These are phyloP conservation scores for Sthenelais limicola DNA, from an alignment of 2,888 invertebrate species.

Conservation along the genomic window DNA sequence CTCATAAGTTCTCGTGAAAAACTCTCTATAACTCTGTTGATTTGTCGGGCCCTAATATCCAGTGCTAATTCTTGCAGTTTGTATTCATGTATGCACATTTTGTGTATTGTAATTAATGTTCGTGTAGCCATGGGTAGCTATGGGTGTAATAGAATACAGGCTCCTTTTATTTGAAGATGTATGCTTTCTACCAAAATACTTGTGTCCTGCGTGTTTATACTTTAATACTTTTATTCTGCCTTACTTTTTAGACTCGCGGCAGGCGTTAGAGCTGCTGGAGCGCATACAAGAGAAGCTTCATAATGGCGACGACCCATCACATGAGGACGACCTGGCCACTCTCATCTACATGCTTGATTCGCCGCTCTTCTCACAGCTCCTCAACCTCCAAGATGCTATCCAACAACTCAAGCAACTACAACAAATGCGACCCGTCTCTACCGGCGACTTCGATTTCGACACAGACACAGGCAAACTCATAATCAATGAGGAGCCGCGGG, in stretches of 20 bases:
- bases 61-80: no score
- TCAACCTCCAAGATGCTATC: constrained; percentile 92
- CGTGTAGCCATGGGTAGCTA: no score
- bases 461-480: constrained; percentile 82
- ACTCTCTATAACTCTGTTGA: no score
- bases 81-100: no score
- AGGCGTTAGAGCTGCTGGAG: constrained; percentile 89
- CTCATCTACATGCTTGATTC: constrained; percentile 87
- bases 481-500: constrained; percentile 70
- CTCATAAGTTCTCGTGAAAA: no score
- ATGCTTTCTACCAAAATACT: neutral
- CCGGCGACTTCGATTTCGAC: constrained; percentile 88
- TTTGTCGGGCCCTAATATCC: no score
- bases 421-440: constrained; percentile 28
- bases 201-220: neutral
- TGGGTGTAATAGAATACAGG: no score
- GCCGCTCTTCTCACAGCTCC: constrained; percentile 91
- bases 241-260: constrained; percentile 81
- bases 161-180: no score
- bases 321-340: constrained; percentile 82
- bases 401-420: constrained; percentile 80
- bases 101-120: no score
- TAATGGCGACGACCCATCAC: constrained; percentile 78
- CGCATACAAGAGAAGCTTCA: constrained; percentile 89
- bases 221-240: neutral